Evolutionary conservation across 2,113 vertebrate genomes (phyloP).

Genomic region (Eupsittula cactorum): DNA sequence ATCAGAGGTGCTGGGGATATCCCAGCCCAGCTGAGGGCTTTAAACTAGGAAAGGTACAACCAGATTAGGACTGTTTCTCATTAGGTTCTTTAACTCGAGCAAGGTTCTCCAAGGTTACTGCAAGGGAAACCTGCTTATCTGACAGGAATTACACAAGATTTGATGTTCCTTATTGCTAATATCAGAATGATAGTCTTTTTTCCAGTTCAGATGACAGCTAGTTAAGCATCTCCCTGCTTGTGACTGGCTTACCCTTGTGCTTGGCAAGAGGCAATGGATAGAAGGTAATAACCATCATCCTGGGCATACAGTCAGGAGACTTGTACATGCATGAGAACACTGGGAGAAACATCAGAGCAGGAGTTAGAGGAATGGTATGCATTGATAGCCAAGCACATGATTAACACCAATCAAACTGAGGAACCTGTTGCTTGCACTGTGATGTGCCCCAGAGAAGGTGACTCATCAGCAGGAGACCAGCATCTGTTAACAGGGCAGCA

Average conservation of each 20-base stretch:
- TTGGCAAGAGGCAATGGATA: background rate
- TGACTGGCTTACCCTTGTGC: background rate
- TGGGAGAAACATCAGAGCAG: background rate
- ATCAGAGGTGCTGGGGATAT: background rate
- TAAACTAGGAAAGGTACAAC: background rate
- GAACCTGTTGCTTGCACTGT: background rate
- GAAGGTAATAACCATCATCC: background rate
- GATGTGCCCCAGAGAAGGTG: background rate
- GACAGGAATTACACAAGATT: background rate
- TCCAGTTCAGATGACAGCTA: background rate
- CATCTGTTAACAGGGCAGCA: background rate
- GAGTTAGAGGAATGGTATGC: background rate
- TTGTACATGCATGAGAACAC: background rate
- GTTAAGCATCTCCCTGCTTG: background rate
- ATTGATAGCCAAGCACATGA: background rate
- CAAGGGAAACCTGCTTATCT: background rate
- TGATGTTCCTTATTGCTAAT: background rate
- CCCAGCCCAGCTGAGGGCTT: background rate
- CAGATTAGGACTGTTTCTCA: background rate
- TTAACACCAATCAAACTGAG: background rate
- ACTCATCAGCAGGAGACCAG: background rate
- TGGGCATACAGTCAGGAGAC: background rate
- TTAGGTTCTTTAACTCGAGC: background rate
- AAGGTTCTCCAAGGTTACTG: background rate
- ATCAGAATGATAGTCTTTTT: background rate